Conservation (phyloP, 2,888 invertebrate species). For the Nemoura dubitans region DNA sequence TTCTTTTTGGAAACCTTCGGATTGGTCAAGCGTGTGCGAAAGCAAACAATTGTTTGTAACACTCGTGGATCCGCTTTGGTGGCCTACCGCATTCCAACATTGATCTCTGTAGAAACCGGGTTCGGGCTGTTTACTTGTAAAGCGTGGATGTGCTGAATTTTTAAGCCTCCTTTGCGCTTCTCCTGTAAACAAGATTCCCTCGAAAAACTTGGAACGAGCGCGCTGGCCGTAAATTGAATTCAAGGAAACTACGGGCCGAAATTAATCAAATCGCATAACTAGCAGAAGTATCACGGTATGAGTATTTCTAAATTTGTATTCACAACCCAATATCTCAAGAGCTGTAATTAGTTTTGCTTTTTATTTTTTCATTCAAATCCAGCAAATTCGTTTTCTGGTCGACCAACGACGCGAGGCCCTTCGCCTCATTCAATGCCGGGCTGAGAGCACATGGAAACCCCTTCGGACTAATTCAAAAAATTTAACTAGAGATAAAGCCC, state of each 20-base stretch:
- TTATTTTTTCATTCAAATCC: slow-evolving; percentile 30
- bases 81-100: background rate
- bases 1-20: too few relatives aligned
- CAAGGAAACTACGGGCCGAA: background rate
- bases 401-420: slow-evolving; percentile 17
- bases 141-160: background rate
- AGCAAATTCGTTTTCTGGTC: background rate
- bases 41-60: too few relatives aligned
- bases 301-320: slow-evolving; percentile 18
- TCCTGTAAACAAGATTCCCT: background rate
- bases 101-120: too few relatives aligned
- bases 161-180: background rate
- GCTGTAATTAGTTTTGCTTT: slow-evolving; percentile 39
- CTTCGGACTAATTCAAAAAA: slow-evolving; percentile 29
- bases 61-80: too few relatives aligned
- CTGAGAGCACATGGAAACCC: slow-evolving; percentile 12
- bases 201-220: background rate
- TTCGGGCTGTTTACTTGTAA: too few relatives aligned
- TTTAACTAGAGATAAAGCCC: slow-evolving; percentile 43
- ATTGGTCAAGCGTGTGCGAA: too few relatives aligned
- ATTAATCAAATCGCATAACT: slow-evolving; percentile 5
- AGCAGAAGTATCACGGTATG: background rate
- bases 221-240: background rate
- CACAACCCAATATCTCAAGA: slow-evolving; percentile 35
- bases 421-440: slow-evolving; percentile 23